Conservation (phyloP, 1,140 invertebrate genomes). For the Drosophila prosaltans region DNA sequence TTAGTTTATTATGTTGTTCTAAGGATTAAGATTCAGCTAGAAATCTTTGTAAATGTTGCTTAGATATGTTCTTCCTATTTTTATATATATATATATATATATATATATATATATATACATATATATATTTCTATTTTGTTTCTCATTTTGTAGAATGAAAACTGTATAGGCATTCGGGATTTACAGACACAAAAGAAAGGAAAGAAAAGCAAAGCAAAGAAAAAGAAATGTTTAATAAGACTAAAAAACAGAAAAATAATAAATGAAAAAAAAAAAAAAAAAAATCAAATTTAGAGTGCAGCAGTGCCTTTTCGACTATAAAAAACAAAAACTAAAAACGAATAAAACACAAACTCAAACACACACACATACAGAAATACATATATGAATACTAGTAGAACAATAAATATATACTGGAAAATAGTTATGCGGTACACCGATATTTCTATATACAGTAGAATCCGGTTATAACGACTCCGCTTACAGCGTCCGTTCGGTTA, state of each 20-base stretch:
- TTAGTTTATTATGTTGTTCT: background rate
- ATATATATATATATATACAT: constrained; percentile 1
- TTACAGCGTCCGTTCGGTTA: no score
- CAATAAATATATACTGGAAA: constrained; percentile 6
- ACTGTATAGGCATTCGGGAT: constrained; percentile 48
- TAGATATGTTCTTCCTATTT: constrained; percentile 6
- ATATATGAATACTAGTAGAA: constrained; percentile 14
- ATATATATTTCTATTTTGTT: constrained; percentile 1
- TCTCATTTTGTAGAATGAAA: constrained; percentile 12
- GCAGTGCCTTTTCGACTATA: constrained; percentile 72
- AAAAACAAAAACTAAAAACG: constrained; percentile 28
- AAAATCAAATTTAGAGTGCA: constrained; percentile 58
- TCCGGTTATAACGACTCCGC: no score
- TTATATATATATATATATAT: background rate
- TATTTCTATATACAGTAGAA: background rate
- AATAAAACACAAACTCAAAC: constrained; percentile 6
- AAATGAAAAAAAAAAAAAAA: background rate
- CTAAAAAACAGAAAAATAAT: constrained; percentile 33
- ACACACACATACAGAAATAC: background rate
- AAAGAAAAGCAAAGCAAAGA: constrained; percentile 18
- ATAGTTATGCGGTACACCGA: background rate
- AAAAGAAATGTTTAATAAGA: constrained; percentile 35
- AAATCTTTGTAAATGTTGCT: constrained; percentile 23
- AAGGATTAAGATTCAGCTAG: background rate
- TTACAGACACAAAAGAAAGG: constrained; percentile 20